Conservation (phyloP, 2,797 vertebrate genomes). For the Tokudaia tokunoshimensis region DNA sequence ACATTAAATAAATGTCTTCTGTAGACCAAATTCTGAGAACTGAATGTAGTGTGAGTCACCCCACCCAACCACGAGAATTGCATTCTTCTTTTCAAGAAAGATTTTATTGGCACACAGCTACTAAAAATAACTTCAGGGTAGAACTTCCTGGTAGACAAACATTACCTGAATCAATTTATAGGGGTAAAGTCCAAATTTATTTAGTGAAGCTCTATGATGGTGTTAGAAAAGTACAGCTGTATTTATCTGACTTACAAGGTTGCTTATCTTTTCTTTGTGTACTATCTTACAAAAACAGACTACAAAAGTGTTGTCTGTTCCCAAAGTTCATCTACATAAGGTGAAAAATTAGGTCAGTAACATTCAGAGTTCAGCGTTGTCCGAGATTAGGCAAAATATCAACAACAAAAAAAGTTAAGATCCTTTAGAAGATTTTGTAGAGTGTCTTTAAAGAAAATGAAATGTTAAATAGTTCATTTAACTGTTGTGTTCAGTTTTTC, state of each 20-base stretch:
- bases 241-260: constrained; percentile 61
- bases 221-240: constrained; percentile 69
- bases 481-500: neutral
- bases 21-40: constrained; percentile 42
- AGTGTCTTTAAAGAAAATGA: constrained; percentile 18
- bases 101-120: constrained; percentile 73
- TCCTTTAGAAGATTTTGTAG: neutral
- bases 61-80: constrained; percentile 63
- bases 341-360: neutral
- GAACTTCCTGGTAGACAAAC: constrained; percentile 63
- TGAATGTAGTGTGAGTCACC: constrained; percentile 4
- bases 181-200: constrained; percentile 63
- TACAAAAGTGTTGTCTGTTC: constrained; percentile 17
- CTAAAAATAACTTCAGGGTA: constrained; percentile 79
- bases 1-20: constrained; percentile 54
- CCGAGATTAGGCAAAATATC: constrained; percentile 38
- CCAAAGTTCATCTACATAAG: constrained; percentile 57
- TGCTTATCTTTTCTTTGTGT: constrained; percentile 69
- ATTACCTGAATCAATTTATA: constrained; percentile 71
- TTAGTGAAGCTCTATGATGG: constrained; percentile 56
- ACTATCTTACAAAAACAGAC: constrained; percentile 50
- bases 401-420: neutral
- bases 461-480: neutral
- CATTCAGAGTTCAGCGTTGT: constrained; percentile 1
- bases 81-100: constrained; percentile 64